Evolutionary conservation across 2,113 vertebrate genomes (phyloP).

Genomic region (Brachyhypopomus occidentalis): DNA sequence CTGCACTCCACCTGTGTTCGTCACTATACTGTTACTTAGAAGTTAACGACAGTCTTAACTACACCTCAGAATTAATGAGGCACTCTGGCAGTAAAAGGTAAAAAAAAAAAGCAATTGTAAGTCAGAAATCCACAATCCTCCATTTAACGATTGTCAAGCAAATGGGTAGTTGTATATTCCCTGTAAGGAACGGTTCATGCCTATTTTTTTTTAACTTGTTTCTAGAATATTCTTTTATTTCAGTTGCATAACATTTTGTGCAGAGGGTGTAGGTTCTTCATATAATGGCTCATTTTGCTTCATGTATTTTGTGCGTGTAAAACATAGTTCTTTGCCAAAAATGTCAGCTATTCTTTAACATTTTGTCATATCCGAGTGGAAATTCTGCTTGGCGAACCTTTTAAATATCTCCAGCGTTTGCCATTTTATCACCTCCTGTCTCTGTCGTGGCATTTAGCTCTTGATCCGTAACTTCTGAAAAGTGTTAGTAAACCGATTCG

Average conservation of each 20-base stretch:
- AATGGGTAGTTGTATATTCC: constrained; percentile 36
- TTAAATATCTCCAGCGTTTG: neutral
- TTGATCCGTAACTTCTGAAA: constrained; percentile 11
- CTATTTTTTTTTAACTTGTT: neutral
- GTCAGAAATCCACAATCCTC: neutral
- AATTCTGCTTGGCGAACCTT: neutral
- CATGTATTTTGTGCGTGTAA: constrained; percentile 26
- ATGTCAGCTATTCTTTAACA: neutral
- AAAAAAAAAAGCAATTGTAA: neutral
- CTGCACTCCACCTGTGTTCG: neutral
- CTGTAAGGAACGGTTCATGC: neutral
- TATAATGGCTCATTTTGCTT: neutral
- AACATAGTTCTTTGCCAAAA: constrained; percentile 21
- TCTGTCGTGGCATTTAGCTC: neutral
- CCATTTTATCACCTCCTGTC: neutral
- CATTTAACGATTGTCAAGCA: constrained; percentile 28
- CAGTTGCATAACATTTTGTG: neutral
- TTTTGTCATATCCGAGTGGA: neutral
- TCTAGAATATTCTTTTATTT: constrained; percentile 25
- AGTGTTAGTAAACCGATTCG: neutral
- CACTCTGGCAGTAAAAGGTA: neutral
- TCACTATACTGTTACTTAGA: neutral
- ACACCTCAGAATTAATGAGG: neutral
- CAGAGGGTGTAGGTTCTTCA: neutral
- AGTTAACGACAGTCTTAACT: neutral